Conservation (phyloP, 2,888 invertebrate genomes). For the Agonopterix arenella region DNA sequence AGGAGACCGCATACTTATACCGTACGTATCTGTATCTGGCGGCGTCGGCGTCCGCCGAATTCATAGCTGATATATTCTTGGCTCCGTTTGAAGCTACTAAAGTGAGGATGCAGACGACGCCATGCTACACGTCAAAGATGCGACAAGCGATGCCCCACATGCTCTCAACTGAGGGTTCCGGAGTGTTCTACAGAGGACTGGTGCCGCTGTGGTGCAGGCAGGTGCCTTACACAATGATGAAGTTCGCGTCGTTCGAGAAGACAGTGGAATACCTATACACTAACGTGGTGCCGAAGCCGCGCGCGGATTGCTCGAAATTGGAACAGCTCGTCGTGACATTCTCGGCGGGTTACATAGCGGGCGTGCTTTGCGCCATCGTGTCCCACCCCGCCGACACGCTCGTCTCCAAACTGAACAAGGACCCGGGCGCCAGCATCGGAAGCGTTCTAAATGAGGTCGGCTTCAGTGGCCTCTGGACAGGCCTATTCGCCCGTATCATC, state of each 20-base stretch:
- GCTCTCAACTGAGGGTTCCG: constrained; percentile 83
- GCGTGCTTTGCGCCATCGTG: constrained; percentile 94
- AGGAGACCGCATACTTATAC: constrained; percentile 86
- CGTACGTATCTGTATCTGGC: constrained; percentile 90
- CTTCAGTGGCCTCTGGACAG: constrained; percentile 86
- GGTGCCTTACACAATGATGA: constrained; percentile 97
- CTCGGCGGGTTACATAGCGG: constrained; percentile 93
- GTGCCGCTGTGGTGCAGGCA: constrained; percentile 90
- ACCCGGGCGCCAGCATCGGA: constrained; percentile 75
- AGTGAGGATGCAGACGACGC: constrained; percentile 88
- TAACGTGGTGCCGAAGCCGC: constrained; percentile 88
- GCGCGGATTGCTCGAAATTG: constrained; percentile 84
- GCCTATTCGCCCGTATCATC: constrained; percentile 89
- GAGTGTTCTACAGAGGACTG: constrained; percentile 88
- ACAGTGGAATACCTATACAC: constrained; percentile 84
- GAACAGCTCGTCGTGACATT: constrained; percentile 93
- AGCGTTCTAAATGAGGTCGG: constrained; percentile 67
- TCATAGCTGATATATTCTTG: constrained; percentile 88
- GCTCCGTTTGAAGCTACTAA: constrained; percentile 88
- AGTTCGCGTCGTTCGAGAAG: constrained; percentile 93
- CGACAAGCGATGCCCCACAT: constrained; percentile 87
- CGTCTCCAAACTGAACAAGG: constrained; percentile 92
- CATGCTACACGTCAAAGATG: constrained; percentile 83
- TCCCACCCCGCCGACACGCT: constrained; percentile 94
- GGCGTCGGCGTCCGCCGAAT: constrained; percentile 91